Percentiles rank a stretch among this genome's conserved stretches.
Conservation (phyloP, 2,888 invertebrate genomes). For the Euplexia lucipara region DNA sequence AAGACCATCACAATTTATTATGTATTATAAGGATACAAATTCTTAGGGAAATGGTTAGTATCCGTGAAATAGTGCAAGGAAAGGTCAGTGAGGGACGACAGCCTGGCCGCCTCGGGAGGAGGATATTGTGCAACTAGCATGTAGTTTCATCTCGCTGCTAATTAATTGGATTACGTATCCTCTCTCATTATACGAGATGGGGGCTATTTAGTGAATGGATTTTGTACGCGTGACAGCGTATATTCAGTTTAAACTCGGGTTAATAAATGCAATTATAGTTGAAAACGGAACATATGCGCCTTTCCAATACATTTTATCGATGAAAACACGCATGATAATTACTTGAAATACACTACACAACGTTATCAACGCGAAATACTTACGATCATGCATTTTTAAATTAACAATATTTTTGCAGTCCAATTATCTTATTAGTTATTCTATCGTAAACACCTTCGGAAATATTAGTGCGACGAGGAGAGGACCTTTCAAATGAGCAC, state of each 20-base stretch:
- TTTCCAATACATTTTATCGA: slow-evolving; percentile 41
- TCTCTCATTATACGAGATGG: slow-evolving; percentile 84
- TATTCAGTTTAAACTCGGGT: slow-evolving; percentile 78
- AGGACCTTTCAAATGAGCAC: slow-evolving; percentile 80
- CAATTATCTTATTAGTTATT: slow-evolving; percentile 69
- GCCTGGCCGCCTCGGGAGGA: slow-evolving; percentile 50
- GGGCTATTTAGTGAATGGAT: slow-evolving; percentile 84
- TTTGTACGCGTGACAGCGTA: slow-evolving; percentile 80
- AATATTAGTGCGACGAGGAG: slow-evolving; percentile 79
- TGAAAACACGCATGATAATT: slow-evolving; percentile 20
- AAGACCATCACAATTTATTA: slow-evolving; percentile 63
- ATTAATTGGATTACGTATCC: slow-evolving; percentile 86
- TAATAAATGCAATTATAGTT: slow-evolving; percentile 79
- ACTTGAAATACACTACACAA: slow-evolving; percentile 8
- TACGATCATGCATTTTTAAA: neutral
- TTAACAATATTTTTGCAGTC: slow-evolving; percentile 34
- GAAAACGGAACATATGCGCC: slow-evolving; percentile 59
- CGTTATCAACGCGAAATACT: slow-evolving; percentile 11
- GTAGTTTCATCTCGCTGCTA: slow-evolving; percentile 82
- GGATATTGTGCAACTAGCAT: slow-evolving; percentile 75
- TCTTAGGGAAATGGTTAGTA: slow-evolving; percentile 65
- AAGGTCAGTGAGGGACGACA: slow-evolving; percentile 50
- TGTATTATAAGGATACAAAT: slow-evolving; percentile 68
- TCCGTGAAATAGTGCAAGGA: slow-evolving; percentile 65
- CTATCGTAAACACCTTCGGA: slow-evolving; percentile 80